Evolutionary conservation across 2,888 invertebrate genomes (phyloP).

Genomic region (Drosophila setosimentum): DNA sequence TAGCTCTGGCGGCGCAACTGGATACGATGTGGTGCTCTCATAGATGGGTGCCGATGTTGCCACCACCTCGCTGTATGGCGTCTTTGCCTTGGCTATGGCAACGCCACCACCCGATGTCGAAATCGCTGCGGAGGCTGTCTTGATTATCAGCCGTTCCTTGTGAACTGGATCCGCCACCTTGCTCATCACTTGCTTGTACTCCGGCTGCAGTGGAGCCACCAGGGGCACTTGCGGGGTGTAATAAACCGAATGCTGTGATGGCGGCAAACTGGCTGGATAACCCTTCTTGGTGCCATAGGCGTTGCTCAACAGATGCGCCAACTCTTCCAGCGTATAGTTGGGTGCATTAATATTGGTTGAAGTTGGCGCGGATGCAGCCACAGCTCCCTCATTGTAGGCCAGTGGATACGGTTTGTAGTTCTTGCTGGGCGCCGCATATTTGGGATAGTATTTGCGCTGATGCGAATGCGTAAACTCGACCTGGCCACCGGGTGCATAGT

Average conservation of each 20-base stretch:
- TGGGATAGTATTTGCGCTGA: constrained; percentile 66
- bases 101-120: constrained; percentile 39
- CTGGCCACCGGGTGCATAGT: constrained; percentile 64
- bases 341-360: constrained; percentile 62
- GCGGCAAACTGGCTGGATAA: constrained; percentile 33
- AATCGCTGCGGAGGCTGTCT: constrained; percentile 47
- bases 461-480: constrained; percentile 74
- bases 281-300: constrained; percentile 60
- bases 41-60: constrained; percentile 60
- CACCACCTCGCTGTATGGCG: constrained; percentile 61
- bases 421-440: constrained; percentile 38
- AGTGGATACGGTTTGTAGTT: constrained; percentile 60
- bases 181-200: constrained; percentile 22
- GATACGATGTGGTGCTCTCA: constrained; percentile 58
- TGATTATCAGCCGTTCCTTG: constrained; percentile 31
- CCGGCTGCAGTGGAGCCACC: constrained; percentile 18
- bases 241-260: constrained; percentile 24
- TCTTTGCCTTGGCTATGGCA: constrained; percentile 63
- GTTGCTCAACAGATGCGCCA: constrained; percentile 63
- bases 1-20: constrained; percentile 19
- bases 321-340: constrained; percentile 68
- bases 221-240: constrained; percentile 20
- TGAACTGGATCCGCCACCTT: constrained; percentile 12
- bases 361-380: constrained; percentile 38
- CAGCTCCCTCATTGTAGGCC: constrained; percentile 37